phyloP scores from a whole-genome alignment of 2,113 vertebrate genomes.

The Scomber colias region DNA sequence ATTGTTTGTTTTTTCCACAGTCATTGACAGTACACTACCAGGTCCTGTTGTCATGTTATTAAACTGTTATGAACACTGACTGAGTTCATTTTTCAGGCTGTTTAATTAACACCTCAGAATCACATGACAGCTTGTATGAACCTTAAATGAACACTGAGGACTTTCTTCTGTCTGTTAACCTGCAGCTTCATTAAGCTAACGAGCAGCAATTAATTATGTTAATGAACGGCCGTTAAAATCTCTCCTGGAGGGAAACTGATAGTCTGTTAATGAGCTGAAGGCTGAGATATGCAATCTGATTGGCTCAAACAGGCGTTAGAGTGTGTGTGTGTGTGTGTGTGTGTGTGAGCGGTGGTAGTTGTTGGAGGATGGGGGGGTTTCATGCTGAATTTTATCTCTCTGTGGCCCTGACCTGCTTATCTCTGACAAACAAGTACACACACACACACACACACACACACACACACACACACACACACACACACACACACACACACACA shows the following conservation, averaged over 20 bases:
- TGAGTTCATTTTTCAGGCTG: neutral
- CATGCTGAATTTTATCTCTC: conserved; percentile 65
- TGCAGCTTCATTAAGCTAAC: conserved; percentile 68
- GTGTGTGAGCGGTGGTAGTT: neutral
- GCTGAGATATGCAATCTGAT: conserved; percentile 11
- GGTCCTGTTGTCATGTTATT: neutral
- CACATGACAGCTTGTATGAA: no score
- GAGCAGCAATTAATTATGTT: conserved; percentile 69
- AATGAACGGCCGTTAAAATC: conserved; percentile 54
- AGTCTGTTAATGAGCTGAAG: conserved; percentile 53
- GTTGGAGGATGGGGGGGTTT: conserved; percentile 20
- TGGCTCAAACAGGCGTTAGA: conserved; percentile 43
- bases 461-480: conserved; percentile 2
- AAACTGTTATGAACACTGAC: neutral
- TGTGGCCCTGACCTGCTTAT: conserved; percentile 71
- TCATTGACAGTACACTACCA: no score
- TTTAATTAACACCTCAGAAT: no score
- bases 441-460: conserved; percentile 8
- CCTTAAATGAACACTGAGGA: conserved; percentile 35
- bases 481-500: conserved; percentile 13
- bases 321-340: neutral
- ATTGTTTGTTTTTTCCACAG: neutral
- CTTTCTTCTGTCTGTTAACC: conserved; percentile 51
- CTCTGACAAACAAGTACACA: conserved; percentile 45
- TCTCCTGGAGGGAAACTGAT: conserved; percentile 66